These are phyloP conservation scores for Sterrhoptilus dennistouni DNA, from an alignment of 2,113 vertebrate species.

Conservation along the genomic window DNA sequence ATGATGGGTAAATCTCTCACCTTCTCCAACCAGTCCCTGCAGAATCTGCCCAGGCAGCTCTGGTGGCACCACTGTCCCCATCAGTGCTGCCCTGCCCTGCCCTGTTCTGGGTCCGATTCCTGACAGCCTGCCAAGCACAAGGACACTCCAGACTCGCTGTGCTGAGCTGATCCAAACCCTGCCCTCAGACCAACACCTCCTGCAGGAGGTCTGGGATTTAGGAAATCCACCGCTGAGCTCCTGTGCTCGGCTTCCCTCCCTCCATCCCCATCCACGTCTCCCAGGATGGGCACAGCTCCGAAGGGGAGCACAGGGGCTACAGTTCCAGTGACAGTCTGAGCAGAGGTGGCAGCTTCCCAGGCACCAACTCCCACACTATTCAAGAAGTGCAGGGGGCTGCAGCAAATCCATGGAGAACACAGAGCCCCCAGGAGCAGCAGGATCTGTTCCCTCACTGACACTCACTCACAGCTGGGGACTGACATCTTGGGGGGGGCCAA, in stretches of 20 bases:
- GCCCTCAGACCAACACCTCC: background rate
- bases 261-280: accelerated
- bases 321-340: background rate
- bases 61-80: background rate
- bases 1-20: background rate
- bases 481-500: background rate
- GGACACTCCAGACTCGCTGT: accelerated
- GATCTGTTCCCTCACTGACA: background rate
- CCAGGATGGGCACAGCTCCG: background rate
- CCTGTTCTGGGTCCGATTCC: background rate
- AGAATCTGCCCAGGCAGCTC: background rate
- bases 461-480: accelerated
- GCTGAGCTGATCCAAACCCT: background rate
- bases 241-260: background rate
- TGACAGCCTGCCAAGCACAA: background rate
- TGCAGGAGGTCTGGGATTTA: background rate
- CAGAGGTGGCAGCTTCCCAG: background rate
- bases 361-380: background rate
- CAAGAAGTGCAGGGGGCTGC: background rate
- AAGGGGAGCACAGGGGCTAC: accelerated
- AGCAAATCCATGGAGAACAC: accelerated
- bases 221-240: background rate
- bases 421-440: accelerated
- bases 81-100: background rate
- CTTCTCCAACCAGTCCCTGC: background rate